Evolutionary conservation across 2,797 vertebrate genomes (phyloP).

Genomic region (Neoniphon sammara): DNA sequence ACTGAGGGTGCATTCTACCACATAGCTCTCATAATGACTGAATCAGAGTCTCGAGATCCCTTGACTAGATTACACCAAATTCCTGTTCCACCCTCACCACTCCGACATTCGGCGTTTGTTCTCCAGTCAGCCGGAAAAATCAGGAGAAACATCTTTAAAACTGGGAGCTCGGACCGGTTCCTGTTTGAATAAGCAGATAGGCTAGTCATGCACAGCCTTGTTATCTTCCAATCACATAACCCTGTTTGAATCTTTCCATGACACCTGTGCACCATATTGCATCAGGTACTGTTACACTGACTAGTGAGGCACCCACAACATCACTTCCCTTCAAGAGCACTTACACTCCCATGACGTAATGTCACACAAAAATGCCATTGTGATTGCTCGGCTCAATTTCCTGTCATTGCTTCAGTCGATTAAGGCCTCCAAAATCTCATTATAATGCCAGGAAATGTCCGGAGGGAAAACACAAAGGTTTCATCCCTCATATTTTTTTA

Average conservation of each 20-base stretch:
- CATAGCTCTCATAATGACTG: constrained; percentile 37
- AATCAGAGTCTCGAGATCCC: constrained; percentile 58
- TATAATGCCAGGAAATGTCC: constrained; percentile 62
- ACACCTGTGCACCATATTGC: neutral
- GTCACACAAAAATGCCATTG: constrained; percentile 26
- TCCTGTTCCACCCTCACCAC: constrained; percentile 63
- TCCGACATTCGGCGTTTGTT: constrained; percentile 23
- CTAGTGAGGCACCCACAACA: neutral
- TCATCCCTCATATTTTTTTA: constrained; percentile 23
- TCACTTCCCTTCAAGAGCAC: neutral
- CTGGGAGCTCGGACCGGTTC: constrained; percentile 5
- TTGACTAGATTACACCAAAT: constrained; percentile 39
- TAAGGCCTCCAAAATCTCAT: constrained; percentile 35
- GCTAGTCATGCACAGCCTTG: neutral
- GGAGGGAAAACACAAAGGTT: constrained; percentile 27
- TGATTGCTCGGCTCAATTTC: constrained; percentile 43
- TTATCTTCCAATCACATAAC: neutral
- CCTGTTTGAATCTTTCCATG: neutral
- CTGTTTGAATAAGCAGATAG: neutral
- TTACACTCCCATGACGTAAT: constrained; percentile 20
- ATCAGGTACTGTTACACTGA: neutral
- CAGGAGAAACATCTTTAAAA: constrained; percentile 26
- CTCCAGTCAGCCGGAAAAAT: constrained; percentile 26
- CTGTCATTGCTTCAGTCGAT: constrained; percentile 38
- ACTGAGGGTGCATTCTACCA: constrained; percentile 15